Percentiles rank a stretch among this genome's conserved stretches.
phyloP scores from a whole-genome alignment of 2,888 invertebrate species.

The Aelia acuminata region DNA sequence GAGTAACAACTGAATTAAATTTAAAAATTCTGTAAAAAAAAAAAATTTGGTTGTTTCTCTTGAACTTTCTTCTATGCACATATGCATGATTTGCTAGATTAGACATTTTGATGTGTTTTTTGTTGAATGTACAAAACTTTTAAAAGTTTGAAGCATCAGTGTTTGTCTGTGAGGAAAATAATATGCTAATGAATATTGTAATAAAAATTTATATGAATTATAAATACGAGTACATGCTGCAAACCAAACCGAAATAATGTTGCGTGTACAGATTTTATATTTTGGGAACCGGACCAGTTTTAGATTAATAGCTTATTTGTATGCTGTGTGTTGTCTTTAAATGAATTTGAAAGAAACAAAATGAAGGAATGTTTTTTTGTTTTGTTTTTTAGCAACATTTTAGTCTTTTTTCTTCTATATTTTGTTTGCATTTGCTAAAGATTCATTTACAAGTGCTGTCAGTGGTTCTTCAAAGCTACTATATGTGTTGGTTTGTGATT shows the following conservation, averaged over 20 bases:
- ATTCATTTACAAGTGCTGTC: not conserved
- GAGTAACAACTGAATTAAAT: not conserved
- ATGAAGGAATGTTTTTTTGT: not conserved
- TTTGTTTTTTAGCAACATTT: not conserved
- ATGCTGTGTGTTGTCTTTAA: conserved; percentile 9
- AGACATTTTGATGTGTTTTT: conserved; percentile 6
- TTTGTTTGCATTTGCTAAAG: conserved; percentile 7
- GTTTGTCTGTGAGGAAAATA: not conserved
- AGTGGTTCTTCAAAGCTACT: not conserved
- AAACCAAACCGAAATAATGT: not conserved
- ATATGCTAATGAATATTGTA: not conserved
- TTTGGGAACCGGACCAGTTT: conserved; percentile 46
- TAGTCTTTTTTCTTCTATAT: not conserved
- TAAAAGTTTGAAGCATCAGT: conserved; percentile 24
- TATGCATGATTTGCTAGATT: conserved; percentile 21
- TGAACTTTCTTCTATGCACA: not conserved
- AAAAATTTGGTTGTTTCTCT: not conserved
- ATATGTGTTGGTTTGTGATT: conserved; percentile 7
- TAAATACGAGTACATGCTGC: not conserved
- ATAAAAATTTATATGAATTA: not conserved
- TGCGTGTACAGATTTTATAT: conserved; percentile 33
- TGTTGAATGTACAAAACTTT: conserved; percentile 18
- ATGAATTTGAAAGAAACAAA: not conserved
- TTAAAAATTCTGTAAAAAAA: not conserved
- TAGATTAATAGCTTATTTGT: conserved; percentile 27